These are phyloP conservation scores for Hydrolagus affinis DNA, from an alignment of 2,113 vertebrate genomes.

Conservation along the genomic window DNA sequence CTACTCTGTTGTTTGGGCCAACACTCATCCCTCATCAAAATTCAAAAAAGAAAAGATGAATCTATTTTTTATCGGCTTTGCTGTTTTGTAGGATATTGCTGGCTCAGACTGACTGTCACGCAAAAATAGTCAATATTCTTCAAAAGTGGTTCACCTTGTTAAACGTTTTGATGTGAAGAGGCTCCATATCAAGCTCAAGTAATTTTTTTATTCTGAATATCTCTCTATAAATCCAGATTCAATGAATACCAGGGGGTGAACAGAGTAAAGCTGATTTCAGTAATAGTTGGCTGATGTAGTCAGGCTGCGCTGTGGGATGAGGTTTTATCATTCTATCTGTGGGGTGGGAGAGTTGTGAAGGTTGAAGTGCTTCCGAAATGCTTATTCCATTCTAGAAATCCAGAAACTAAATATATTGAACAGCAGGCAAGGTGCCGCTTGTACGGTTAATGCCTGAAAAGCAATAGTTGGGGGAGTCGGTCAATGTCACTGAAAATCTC, in stretches of 20 bases:
- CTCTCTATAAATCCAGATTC: not conserved
- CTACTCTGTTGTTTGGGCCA: too few relatives aligned
- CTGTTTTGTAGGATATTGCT: too few relatives aligned
- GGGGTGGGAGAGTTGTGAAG: not conserved
- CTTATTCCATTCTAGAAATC: not conserved
- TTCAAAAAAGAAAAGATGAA: too few relatives aligned
- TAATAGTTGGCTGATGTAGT: not conserved
- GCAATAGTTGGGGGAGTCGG: not conserved
- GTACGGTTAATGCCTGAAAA: not conserved
- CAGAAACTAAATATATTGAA: not conserved
- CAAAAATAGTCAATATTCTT: too few relatives aligned
- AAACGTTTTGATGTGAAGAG: too few relatives aligned
- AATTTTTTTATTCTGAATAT: not conserved
- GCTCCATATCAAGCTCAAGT: not conserved
- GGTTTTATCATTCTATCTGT: not conserved
- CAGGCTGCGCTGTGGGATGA: not conserved
- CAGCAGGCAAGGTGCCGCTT: not conserved
- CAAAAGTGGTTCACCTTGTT: too few relatives aligned
- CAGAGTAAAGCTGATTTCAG: not conserved
- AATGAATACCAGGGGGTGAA: not conserved
- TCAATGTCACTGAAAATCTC: not conserved
- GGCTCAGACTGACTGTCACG: too few relatives aligned
- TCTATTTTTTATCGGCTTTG: too few relatives aligned
- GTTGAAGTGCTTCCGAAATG: not conserved
- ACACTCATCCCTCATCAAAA: too few relatives aligned